A percentile compares a stretch with the other conserved stretches of the same genome.
These are phyloP conservation scores for Callyntrura guangdongensis DNA, from an alignment of 2,888 invertebrate species.

Conservation along the genomic window DNA sequence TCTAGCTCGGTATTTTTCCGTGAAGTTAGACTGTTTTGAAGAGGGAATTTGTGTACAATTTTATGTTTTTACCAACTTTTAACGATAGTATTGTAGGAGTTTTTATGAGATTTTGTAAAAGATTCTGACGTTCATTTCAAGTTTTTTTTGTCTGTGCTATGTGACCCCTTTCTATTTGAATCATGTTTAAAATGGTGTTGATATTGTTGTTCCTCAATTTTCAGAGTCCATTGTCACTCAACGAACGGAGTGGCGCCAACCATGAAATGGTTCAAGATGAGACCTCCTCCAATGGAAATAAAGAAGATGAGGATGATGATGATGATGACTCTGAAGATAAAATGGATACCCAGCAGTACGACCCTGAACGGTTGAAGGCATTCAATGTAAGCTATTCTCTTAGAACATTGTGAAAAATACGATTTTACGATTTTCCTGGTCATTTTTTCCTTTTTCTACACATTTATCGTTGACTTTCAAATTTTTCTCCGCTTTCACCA, in stretches of 20 bases:
- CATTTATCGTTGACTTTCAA: conserved; percentile 9
- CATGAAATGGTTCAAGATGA: conserved; percentile 93
- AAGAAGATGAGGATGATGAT: conserved; percentile 93
- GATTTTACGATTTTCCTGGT: too few relatives aligned
- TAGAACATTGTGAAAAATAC: neutral
- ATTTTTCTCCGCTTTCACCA: conserved; percentile 60
- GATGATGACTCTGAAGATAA: conserved; percentile 97
- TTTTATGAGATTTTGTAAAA: too few relatives aligned
- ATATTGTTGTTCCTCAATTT: conserved; percentile 76
- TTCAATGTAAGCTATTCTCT: conserved; percentile 93
- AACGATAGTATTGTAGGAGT: too few relatives aligned
- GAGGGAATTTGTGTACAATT: too few relatives aligned
- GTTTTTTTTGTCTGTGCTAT: too few relatives aligned
- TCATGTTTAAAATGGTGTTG: too few relatives aligned
- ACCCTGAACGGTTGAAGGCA: conserved; percentile 97
- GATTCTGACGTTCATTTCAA: too few relatives aligned
- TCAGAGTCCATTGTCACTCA: conserved; percentile 90
- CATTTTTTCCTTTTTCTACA: neutral
- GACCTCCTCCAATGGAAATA: conserved; percentile 95
- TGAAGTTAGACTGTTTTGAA: too few relatives aligned
- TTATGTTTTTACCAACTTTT: too few relatives aligned
- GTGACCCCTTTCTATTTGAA: too few relatives aligned
- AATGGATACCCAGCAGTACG: conserved; percentile 94
- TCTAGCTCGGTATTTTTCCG: neutral
- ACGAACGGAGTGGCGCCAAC: conserved; percentile 87